Evolutionary conservation across 2,888 invertebrate genomes (phyloP).

Genomic region (Callimorpha dominula): DNA sequence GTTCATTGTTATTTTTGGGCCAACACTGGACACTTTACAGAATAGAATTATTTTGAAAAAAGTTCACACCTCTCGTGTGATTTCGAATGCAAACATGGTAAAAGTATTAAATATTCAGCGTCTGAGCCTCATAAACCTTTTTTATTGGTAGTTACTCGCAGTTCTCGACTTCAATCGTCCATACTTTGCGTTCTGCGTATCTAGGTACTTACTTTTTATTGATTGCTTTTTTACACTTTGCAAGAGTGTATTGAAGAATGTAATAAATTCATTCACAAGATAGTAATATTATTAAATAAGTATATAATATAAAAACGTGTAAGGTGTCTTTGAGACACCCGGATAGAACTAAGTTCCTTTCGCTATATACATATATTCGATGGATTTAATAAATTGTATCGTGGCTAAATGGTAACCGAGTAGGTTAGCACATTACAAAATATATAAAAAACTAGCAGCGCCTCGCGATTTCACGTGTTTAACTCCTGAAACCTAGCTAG

Average conservation of each 20-base stretch:
- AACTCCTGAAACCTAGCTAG: no score
- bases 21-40: not conserved
- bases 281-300: not conserved
- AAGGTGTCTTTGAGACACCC: no score
- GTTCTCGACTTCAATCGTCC: slow-evolving; percentile 11
- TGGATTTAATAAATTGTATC: no score
- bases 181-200: slow-evolving; percentile 6
- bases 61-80: slow-evolving; percentile 1
- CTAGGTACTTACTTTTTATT: not conserved
- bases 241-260: not conserved
- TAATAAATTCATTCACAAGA: not conserved
- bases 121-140: slow-evolving; percentile 11
- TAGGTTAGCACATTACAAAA: no score
- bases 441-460: no score
- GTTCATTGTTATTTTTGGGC: not conserved
- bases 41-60: not conserved
- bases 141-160: slow-evolving; percentile 14
- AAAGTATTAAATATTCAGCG: slow-evolving; percentile 18
- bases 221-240: slow-evolving; percentile 1
- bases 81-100: slow-evolving; percentile 3
- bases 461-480: no score
- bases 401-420: no score
- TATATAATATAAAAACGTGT: no score
- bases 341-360: no score
- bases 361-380: no score